A percentile compares a stretch with the other conserved stretches of the same genome.
These are phyloP conservation scores for Drosophila anomalata DNA, from an alignment of 2,888 invertebrate species.

Conservation along the genomic window DNA sequence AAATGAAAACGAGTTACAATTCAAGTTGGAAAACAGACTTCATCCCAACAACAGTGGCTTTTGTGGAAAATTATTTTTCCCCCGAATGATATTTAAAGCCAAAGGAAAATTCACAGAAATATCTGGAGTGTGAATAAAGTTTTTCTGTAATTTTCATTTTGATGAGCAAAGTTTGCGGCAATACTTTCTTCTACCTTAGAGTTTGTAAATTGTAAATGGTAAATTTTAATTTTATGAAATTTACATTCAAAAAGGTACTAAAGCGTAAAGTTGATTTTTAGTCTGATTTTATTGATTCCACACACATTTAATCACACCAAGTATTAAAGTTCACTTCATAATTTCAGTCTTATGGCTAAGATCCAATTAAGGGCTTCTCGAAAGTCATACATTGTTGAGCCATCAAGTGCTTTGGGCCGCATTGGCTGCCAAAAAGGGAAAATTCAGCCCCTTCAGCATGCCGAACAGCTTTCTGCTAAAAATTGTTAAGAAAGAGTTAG, in stretches of 20 bases:
- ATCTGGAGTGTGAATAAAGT: slow-evolving; percentile 4
- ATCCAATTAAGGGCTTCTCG: slow-evolving; percentile 31
- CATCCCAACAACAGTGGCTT: background rate
- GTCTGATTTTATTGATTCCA: slow-evolving; percentile 3
- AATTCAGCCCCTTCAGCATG: slow-evolving; percentile 71
- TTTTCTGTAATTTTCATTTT: slow-evolving; percentile 2
- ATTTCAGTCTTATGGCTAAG: slow-evolving; percentile 23
- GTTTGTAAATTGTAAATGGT: background rate
- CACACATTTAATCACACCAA: background rate
- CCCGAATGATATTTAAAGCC: background rate
- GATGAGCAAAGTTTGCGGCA: slow-evolving; percentile 1
- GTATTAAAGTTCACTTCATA: slow-evolving; percentile 13
- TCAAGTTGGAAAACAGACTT: background rate
- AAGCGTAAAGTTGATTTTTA: background rate
- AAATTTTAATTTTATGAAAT: background rate
- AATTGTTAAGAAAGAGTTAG: slow-evolving; percentile 15
- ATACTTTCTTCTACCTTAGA: background rate
- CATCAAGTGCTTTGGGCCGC: slow-evolving; percentile 32
- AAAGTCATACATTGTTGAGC: slow-evolving; percentile 11
- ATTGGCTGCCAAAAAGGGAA: slow-evolving; percentile 63
- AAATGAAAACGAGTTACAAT: slow-evolving; percentile 14
- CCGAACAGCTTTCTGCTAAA: slow-evolving; percentile 72
- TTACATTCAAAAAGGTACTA: background rate
- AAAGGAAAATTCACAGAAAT: background rate
- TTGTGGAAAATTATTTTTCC: background rate